Base-by-base conservation (phyloP, 2,888 invertebrate genomes). In the Diloba caeruleocephala region DNA sequence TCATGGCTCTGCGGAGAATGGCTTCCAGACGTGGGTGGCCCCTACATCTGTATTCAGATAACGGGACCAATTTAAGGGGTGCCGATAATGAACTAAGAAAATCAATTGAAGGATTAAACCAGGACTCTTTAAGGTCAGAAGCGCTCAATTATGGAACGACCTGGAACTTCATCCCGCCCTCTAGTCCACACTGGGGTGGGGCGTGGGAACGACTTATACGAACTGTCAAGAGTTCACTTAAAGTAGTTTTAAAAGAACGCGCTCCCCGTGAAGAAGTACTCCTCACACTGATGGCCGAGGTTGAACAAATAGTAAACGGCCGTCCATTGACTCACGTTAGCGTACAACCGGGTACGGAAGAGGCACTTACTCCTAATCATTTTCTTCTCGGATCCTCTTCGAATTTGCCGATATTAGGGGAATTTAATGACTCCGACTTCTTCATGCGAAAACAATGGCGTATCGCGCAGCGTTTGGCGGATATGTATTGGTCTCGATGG, bases 271-370 rank as follows among this genome's bases (percentile, higher is more conserved):
- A 49, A 0, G 52, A 61, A n/a, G 17, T 29, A 4, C n/a, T 60
- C 0, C 15, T 1, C 1, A 55, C 55, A 0, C 23, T 60, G 3
- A 12, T 52, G 5, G 26, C 33, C 8, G 55, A 61, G 26, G 42
- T 60, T 1, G 55, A 60, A 37, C 38, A 55, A 9, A 55, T 54
- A 1, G 41, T 62, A 0, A 62, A 62, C 14, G 51, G 57, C 7
- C 10, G 56, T 7, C 61, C 50, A 1, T 15, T 61, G 2, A 32
- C 28, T 1, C 53, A 59, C 9, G 55, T 60, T 1, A 13, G 13
- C 5, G 29, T 29, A 1, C 13, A 29, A 5, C 29, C 29, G 12
- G 7, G 10, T 4, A 5, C 5, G 2, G 10, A 3, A 3, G 31
- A 32, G 9, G 8, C 31, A 1, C 15, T 32, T 2, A 32, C 31